Evolutionary conservation across 2,888 invertebrate genomes (phyloP).

Genomic region (Melanostoma mellinum): DNA sequence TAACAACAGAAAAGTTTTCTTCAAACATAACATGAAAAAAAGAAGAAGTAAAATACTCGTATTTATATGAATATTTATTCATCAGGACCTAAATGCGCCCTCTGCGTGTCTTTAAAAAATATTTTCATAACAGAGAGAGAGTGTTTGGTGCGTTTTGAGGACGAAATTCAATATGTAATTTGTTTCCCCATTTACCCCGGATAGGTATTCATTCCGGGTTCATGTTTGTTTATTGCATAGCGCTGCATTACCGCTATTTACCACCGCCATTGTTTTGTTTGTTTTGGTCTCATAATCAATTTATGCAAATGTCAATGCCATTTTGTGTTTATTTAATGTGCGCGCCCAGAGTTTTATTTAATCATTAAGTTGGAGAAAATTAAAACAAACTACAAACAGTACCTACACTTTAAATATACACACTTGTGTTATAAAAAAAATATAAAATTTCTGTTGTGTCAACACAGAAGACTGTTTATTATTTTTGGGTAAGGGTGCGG

Average conservation of each 20-base stretch:
- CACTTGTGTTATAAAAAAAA: no score
- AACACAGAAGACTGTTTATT: not conserved
- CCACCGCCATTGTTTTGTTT: conserved; percentile 63
- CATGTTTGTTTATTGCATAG: conserved; percentile 38
- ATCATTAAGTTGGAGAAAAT: conserved; percentile 11
- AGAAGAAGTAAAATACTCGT: no score
- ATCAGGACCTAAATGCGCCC: conserved; percentile 49
- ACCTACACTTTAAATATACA: no score
- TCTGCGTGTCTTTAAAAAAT: conserved; percentile 27
- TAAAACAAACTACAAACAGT: not conserved
- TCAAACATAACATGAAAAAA: not conserved
- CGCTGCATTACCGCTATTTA: conserved; percentile 21
- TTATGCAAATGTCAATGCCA: conserved; percentile 71
- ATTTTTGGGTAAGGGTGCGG: no score
- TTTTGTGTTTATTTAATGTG: conserved; percentile 54
- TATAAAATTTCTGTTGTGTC: not conserved
- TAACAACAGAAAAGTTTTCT: conserved; percentile 52
- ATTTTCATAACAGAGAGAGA: conserved; percentile 39
- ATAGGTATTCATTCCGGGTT: conserved; percentile 34
- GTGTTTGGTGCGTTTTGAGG: not conserved
- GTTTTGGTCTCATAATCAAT: conserved; percentile 68
- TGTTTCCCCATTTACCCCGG: conserved; percentile 16
- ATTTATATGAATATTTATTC: conserved; percentile 4
- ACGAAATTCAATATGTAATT: conserved; percentile 24
- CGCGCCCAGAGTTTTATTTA: conserved; percentile 43